Evolutionary conservation across 2,113 vertebrate genomes (phyloP).

Genomic region (Indicator indicator): DNA sequence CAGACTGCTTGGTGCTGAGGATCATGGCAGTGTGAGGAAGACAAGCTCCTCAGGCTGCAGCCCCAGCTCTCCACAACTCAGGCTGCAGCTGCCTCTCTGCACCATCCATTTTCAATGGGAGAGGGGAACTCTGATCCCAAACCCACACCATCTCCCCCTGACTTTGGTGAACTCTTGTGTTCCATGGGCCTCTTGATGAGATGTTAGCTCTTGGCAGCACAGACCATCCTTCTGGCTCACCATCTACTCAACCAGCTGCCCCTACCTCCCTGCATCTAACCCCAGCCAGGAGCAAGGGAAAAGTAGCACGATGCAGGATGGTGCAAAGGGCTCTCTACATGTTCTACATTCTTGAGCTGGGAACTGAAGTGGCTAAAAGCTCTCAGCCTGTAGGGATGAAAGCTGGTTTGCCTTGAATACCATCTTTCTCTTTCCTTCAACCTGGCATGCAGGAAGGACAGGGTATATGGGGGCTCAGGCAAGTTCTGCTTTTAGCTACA

Average conservation of each 20-base stretch:
- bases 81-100: not conserved
- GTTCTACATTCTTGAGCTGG: not conserved
- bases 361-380: not conserved
- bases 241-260: not conserved
- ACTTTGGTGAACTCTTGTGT: not conserved
- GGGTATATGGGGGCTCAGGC: not conserved
- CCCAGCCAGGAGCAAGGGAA: not conserved
- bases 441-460: not conserved
- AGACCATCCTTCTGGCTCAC: not conserved
- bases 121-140: not conserved
- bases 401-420: not conserved
- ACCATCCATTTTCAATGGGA: rapidly evolving
- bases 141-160: not conserved
- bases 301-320: not conserved
- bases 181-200: not conserved
- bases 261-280: not conserved
- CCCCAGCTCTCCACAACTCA: not conserved
- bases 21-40: rapidly evolving
- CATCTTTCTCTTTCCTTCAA: not conserved
- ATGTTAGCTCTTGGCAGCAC: not conserved
- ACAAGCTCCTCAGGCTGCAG: not conserved
- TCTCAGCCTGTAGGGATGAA: not conserved
- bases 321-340: not conserved
- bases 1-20: not conserved
- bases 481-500: not conserved